phyloP scores from a whole-genome alignment of 2,113 vertebrate species.

The Poeciliopsis prolifica region DNA sequence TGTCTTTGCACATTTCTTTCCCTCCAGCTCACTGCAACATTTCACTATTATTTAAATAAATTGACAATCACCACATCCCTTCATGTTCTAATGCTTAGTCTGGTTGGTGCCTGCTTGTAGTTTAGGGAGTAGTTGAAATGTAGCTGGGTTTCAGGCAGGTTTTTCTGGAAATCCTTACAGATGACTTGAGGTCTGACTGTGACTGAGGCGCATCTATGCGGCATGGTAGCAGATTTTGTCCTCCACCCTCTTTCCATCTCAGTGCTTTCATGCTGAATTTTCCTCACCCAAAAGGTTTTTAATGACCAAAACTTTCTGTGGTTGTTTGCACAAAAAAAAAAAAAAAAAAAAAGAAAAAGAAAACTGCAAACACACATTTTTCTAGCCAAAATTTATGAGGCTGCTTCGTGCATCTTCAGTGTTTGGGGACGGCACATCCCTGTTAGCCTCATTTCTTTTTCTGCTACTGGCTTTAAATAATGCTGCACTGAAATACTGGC shows the following conservation, averaged over 20 bases:
- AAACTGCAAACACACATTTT: neutral
- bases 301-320: neutral
- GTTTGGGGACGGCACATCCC: neutral
- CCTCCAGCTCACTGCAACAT: neutral
- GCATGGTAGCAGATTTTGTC: neutral
- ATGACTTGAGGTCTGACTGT: no score
- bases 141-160: neutral
- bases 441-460: conserved; percentile 1
- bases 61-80: neutral
- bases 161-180: neutral
- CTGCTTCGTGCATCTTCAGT: neutral
- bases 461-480: neutral
- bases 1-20: neutral
- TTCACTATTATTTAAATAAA: neutral
- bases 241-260: neutral
- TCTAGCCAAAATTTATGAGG: neutral
- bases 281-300: neutral
- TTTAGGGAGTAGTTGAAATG: neutral
- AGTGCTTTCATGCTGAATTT: neutral
- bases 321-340: neutral
- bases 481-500: neutral
- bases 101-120: neutral
- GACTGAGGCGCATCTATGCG: neutral
- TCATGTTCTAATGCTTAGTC: neutral
- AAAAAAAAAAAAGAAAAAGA: neutral